A percentile compares a stretch with the other conserved stretches of the same genome.
Conservation (phyloP, 2,888 invertebrate species). For the Leptinotarsa haldemani region DNA sequence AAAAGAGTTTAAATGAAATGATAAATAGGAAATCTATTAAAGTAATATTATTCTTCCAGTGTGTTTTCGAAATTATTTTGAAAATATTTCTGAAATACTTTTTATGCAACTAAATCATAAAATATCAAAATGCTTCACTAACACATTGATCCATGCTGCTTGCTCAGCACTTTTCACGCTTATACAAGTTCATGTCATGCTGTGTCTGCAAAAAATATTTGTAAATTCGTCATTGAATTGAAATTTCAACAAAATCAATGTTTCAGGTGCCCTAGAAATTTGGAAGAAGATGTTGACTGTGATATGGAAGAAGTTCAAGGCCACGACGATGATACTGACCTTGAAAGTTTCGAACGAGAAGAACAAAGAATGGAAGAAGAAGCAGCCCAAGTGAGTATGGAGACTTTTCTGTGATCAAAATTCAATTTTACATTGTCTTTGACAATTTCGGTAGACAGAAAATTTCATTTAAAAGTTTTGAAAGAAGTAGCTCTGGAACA, state of each 20-base stretch:
- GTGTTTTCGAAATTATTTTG: no score
- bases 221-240: conserved; percentile 20
- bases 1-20: no score
- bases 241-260: neutral
- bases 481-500: no score
- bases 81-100: conserved; percentile 15
- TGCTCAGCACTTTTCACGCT: conserved; percentile 61
- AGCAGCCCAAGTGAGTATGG: conserved; percentile 62
- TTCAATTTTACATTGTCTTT: no score
- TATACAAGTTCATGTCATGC: conserved; percentile 32
- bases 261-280: conserved; percentile 53
- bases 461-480: no score
- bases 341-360: conserved; percentile 69
- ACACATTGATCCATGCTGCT: conserved; percentile 64
- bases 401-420: no score
- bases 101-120: conserved; percentile 41
- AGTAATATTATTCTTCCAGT: no score
- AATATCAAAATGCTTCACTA: conserved; percentile 47
- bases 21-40: no score
- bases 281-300: conserved; percentile 61
- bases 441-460: no score
- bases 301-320: conserved; percentile 61
- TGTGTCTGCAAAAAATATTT: neutral
- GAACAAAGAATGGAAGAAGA: conserved; percentile 68
- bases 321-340: conserved; percentile 64